These are phyloP conservation scores for Ormyrus nitidulus DNA, from an alignment of 2,888 invertebrate species.

Conservation along the genomic window DNA sequence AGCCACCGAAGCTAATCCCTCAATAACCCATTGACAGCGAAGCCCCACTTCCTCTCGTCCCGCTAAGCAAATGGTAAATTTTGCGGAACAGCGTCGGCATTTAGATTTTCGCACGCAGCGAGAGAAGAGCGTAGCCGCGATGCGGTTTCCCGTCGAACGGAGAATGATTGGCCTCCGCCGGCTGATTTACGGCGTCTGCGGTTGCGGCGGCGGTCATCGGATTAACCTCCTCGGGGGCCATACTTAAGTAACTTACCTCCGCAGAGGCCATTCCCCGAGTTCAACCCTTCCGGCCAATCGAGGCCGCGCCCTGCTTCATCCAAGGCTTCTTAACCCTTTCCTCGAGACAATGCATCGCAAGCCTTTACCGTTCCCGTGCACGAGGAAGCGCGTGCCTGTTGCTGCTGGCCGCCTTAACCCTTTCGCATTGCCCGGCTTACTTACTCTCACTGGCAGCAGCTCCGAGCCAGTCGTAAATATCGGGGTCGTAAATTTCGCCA, in stretches of 20 bases:
- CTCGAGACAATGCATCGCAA: neutral
- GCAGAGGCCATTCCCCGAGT: neutral
- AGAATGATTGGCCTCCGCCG: conserved; percentile 24
- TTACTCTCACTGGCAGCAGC: neutral
- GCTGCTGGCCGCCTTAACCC: neutral
- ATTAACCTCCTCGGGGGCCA: conserved; percentile 62
- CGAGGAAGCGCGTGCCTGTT: conserved; percentile 29
- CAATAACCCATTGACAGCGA: too few relatives aligned
- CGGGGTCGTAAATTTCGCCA: conserved; percentile 41
- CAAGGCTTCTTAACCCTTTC: conserved; percentile 27
- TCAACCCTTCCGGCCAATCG: conserved; percentile 15
- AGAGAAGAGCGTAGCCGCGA: neutral
- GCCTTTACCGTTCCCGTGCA: neutral
- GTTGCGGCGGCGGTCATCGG: conserved; percentile 65
- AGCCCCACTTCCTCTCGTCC: too few relatives aligned
- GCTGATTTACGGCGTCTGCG: conserved; percentile 68
- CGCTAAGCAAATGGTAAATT: too few relatives aligned
- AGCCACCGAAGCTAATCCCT: too few relatives aligned
- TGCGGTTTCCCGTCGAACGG: conserved; percentile 38
- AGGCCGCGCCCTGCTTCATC: neutral
- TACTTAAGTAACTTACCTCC: conserved; percentile 28
- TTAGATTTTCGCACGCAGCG: neutral
- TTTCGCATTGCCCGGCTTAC: neutral
- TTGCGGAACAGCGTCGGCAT: too few relatives aligned
- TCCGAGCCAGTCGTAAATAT: conserved; percentile 39